Percentiles rank a stretch among this genome's conserved stretches.
Conservation (phyloP, 2,888 invertebrate species). For the Dryomyza anilis region DNA sequence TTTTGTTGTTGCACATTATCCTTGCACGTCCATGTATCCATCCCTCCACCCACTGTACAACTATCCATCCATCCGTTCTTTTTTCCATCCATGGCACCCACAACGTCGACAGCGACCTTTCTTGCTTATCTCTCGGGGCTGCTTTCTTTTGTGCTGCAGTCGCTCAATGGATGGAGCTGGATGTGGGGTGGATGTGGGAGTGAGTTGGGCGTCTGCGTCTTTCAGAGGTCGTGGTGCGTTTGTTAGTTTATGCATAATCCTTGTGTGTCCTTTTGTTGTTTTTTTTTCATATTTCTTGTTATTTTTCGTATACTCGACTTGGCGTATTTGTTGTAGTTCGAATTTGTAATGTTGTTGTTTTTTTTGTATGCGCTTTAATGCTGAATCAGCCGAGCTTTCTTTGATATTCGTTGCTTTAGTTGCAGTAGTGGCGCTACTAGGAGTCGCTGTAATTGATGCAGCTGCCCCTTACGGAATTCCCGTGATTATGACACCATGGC, state of each 20-base stretch:
- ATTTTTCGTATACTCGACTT: background rate
- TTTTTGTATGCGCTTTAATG: conserved; percentile 10
- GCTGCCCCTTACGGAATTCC: no score
- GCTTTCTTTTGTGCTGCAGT: background rate
- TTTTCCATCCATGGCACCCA: background rate
- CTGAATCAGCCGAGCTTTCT: conserved; percentile 22
- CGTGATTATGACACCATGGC: no score
- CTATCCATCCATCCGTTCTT: no score
- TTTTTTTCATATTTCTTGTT: conserved; percentile 1
- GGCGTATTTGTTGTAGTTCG: no score
- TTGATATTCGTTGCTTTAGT: background rate
- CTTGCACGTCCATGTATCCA: conserved; percentile 2
- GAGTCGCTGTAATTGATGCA: no score
- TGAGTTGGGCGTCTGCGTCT: no score
- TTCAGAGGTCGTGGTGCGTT: conserved; percentile 14
- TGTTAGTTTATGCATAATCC: conserved; percentile 24
- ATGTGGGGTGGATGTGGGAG: no score
- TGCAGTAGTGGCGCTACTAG: no score
- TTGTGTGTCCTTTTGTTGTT: conserved; percentile 24
- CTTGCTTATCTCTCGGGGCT: background rate
- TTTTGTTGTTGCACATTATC: conserved; percentile 6
- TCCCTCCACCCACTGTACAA: no score
- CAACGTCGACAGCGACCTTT: background rate
- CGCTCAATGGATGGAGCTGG: no score
- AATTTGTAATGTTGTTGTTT: background rate